These are phyloP conservation scores for Micropoecilia bifurca DNA, from an alignment of 2,797 vertebrate species.

Conservation along the genomic window DNA sequence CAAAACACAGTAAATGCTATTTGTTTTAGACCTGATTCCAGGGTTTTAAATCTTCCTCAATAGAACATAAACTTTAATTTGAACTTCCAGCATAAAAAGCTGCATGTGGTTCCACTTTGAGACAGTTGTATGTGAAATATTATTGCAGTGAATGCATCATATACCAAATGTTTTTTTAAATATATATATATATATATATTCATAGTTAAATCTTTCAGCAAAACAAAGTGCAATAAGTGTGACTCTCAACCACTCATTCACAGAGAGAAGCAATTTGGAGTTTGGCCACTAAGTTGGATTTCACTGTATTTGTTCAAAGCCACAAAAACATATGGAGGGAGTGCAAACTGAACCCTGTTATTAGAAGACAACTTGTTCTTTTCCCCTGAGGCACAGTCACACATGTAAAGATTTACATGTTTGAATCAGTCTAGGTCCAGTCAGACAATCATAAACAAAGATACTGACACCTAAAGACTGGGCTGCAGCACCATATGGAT, in stretches of 20 bases:
- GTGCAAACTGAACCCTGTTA: neutral
- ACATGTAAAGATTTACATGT: neutral
- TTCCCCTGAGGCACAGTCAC: neutral
- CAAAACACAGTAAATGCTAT: neutral
- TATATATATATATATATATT: neutral
- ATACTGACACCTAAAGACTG: neutral
- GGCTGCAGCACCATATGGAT: neutral
- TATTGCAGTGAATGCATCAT: neutral
- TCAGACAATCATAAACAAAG: neutral
- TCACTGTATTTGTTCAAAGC: slow-evolving; percentile 3
- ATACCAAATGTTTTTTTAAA: neutral
- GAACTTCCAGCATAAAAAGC: neutral
- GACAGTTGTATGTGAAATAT: neutral
- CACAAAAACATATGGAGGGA: neutral
- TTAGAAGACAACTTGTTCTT: neutral
- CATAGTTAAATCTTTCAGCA: neutral
- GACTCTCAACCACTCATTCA: neutral
- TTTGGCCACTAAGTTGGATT: neutral
- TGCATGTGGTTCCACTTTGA: neutral
- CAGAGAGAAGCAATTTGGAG: neutral
- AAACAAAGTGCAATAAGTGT: neutral
- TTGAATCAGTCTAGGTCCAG: neutral
- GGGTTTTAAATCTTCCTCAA: neutral
- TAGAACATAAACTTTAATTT: neutral
- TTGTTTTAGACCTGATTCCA: neutral